Conservation (phyloP, 2,888 invertebrate genomes). For the Tipula helvola region DNA sequence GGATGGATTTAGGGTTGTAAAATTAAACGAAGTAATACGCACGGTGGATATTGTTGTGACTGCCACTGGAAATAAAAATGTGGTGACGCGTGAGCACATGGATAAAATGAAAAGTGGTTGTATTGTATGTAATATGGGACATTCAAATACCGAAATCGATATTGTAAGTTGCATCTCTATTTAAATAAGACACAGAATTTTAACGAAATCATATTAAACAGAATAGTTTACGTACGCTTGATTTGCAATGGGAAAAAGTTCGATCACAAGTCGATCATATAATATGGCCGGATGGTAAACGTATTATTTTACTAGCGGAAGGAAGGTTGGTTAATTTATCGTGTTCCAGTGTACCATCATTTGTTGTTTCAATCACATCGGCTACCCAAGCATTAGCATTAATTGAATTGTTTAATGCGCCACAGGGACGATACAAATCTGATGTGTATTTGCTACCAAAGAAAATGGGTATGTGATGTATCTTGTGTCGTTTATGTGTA, state of each 20-base stretch:
- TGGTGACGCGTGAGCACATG: conserved; percentile 89
- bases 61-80: conserved; percentile 96
- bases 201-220: conserved; percentile 24
- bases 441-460: conserved; percentile 96
- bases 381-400: conserved; percentile 94
- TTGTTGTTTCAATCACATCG: conserved; percentile 95
- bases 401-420: conserved; percentile 95
- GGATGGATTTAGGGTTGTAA: conserved; percentile 94
- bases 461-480: conserved; percentile 71
- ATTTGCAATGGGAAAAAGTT: conserved; percentile 94
- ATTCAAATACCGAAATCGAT: conserved; percentile 93
- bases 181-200: background rate
- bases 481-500: background rate
- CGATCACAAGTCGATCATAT: conserved; percentile 97
- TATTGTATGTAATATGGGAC: conserved; percentile 94
- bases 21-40: conserved; percentile 84
- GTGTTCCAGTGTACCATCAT: conserved; percentile 93
- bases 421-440: conserved; percentile 85
- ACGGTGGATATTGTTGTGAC: conserved; percentile 93
- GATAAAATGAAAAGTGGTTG: conserved; percentile 94
- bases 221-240: conserved; percentile 85
- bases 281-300: conserved; percentile 95
- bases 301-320: conserved; percentile 86
- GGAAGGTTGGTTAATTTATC: conserved; percentile 92
- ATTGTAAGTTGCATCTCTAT: conserved; percentile 48